Percentiles rank a stretch among this genome's conserved stretches.
phyloP scores from a whole-genome alignment of 2,797 vertebrate species.

The Sebastes nivosus region DNA sequence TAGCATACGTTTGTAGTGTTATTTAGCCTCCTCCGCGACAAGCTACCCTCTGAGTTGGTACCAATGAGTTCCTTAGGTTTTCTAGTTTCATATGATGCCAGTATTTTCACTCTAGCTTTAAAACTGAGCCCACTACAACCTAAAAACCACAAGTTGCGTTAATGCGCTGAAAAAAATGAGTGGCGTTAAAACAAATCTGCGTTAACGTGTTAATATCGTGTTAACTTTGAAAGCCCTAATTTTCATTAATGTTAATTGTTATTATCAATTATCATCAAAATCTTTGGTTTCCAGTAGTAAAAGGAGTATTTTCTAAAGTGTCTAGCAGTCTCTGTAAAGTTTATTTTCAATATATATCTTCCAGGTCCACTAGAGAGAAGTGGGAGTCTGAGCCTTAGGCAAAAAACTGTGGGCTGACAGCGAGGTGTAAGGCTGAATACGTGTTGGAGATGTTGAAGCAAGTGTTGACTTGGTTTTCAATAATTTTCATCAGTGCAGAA shows the following conservation, averaged over 20 bases:
- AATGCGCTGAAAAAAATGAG: no score
- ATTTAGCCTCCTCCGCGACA: neutral
- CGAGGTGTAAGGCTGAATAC: conserved; percentile 4
- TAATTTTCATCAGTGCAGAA: conserved; percentile 9
- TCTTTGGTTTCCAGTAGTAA: neutral
- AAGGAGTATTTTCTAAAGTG: neutral
- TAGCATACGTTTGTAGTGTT: neutral
- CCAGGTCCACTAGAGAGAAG: neutral
- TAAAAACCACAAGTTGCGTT: neutral
- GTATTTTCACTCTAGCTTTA: neutral
- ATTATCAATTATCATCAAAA: neutral
- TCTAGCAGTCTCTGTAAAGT: neutral
- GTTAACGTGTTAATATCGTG: neutral
- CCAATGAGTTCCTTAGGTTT: neutral
- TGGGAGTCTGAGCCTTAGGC: conserved; percentile 26
- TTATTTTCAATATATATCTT: conserved; percentile 1
- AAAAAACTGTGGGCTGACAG: conserved; percentile 4
- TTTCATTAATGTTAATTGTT: neutral
- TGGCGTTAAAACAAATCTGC: no score
- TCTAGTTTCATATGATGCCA: neutral
- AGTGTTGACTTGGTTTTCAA: conserved; percentile 30
- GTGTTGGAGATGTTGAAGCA: conserved; percentile 6
- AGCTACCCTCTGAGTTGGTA: neutral
- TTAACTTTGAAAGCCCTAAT: neutral
- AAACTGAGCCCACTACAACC: neutral